phyloP scores from a whole-genome alignment of 2,888 invertebrate genomes.

The Punctoribates punctum region DNA sequence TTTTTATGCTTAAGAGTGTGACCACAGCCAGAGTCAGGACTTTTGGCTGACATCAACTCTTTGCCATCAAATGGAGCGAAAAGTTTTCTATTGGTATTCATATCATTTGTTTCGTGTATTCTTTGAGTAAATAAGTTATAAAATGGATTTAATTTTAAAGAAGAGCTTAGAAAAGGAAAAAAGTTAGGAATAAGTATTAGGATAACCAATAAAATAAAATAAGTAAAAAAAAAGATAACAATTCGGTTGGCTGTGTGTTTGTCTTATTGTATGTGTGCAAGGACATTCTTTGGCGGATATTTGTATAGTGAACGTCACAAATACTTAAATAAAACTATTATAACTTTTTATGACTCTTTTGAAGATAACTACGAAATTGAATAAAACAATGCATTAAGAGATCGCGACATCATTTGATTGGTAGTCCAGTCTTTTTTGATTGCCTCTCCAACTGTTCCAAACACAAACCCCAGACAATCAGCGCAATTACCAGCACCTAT shows the following conservation, averaged over 20 bases:
- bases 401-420: conserved; percentile 27
- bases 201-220: not conserved
- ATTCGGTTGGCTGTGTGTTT: not conserved
- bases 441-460: not conserved
- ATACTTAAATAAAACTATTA: conserved; percentile 15
- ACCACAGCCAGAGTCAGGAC: not conserved
- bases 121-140: conserved; percentile 16
- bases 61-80: not conserved
- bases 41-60: not conserved
- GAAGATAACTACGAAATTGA: not conserved
- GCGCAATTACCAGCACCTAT: conserved; percentile 24
- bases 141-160: not conserved
- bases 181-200: not conserved
- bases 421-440: conserved; percentile 1
- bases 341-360: conserved; percentile 31
- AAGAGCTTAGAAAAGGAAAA: not conserved
- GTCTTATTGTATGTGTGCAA: not conserved
- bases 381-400: conserved; percentile 29
- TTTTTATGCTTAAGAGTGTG: conserved; percentile 18
- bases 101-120: not conserved
- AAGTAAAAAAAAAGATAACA: not conserved
- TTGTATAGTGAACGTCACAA: conserved; percentile 6
- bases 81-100: not conserved
- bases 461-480: not conserved
- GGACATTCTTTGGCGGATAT: conserved; percentile 1